Evolutionary conservation across 2,888 invertebrate genomes (phyloP), one percentile per base, ranked within the genome.

Genomic region (Drosophila gaucha): DNA sequence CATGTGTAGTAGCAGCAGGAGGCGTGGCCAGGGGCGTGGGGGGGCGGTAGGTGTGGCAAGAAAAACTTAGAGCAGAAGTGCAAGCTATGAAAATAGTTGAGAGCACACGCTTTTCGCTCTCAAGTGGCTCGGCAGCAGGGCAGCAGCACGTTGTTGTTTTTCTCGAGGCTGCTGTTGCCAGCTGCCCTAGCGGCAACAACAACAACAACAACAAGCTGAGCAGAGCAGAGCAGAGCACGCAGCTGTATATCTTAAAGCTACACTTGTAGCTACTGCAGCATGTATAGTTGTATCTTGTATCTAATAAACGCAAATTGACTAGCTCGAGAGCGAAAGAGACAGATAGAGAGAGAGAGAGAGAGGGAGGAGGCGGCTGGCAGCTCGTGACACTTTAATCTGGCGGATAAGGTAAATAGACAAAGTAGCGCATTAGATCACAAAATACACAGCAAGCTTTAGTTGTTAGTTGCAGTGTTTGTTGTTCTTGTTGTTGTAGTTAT

Each of bases 371-470:
- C 43, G 33, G 20, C 36, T 60, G 39, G 36, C 57, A 58, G 74
- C 78, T 84, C 82, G 84, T 83, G 86, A 83, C 78, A 82, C 67
- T 84, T 72, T 80, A 86, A 86, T 82, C 84, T 86, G 58, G 33
- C 62, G 62, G 67, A 70, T 79, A 67, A 79, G 79, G 82, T 82
- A 80, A 85, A 82, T 75, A 85, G 64, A 62, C 66, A 85, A 75
- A 75, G 60, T 73, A 67, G 67, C 80, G 80, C 57, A 49, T 72
- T 76, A 67, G 77, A 83, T 69, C 80, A 69, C 65, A 74, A 47
- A 51, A 51, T 6, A 46, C 39, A 63, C 52, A 64, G 26, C 9
- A 14, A 52, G 43, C 47, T 56, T 55, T 51, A 30, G 36, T 44
- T 52, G 50, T 49, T 9, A 54, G 62, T 50, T 67, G 49, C 44